phyloP scores from a whole-genome alignment of 1,140 invertebrate species.

The Drosophila nigromelanica region DNA sequence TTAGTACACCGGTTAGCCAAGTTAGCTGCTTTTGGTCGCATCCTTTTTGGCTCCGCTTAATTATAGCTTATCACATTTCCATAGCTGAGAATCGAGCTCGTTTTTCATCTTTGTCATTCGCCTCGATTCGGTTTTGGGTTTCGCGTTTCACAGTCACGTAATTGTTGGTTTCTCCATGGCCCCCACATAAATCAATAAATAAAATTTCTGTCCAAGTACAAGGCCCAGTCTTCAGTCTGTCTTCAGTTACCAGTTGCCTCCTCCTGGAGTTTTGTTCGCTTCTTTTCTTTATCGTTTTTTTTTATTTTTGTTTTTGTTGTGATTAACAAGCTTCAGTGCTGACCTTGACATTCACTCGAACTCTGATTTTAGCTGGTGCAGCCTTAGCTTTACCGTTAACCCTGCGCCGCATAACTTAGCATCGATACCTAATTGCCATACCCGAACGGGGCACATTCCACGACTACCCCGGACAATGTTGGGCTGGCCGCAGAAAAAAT shows the following conservation, averaged over 20 bases:
- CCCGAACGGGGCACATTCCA: conserved; percentile 58
- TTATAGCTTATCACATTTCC: conserved; percentile 83
- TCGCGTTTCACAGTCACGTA: conserved; percentile 41
- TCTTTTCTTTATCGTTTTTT: too few relatives aligned
- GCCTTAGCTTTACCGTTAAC: conserved; percentile 46
- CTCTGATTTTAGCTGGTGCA: not conserved
- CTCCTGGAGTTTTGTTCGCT: not conserved
- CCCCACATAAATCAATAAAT: conserved; percentile 62
- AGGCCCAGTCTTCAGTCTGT: not conserved
- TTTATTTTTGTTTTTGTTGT: not conserved
- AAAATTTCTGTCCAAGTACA: conserved; percentile 17
- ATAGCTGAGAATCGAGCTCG: conserved; percentile 77
- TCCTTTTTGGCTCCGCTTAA: conserved; percentile 71
- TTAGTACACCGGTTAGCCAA: conserved; percentile 4
- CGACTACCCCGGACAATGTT: not conserved
- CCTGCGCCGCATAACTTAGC: conserved; percentile 19
- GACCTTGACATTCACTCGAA: conserved; percentile 46
- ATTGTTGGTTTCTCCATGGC: conserved; percentile 33
- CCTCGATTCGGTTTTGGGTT: conserved; percentile 25
- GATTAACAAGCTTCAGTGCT: conserved; percentile 13
- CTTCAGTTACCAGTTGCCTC: not conserved
- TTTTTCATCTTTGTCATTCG: conserved; percentile 79
- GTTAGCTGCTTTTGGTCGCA: conserved; percentile 7
- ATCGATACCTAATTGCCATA: conserved; percentile 66
- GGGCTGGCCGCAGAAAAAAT: conserved; percentile 52